Percentiles rank a stretch among this genome's conserved stretches.
Evolutionary conservation across 2,797 vertebrate species (phyloP).

Genomic region (Hypotaenidia philippensis): DNA sequence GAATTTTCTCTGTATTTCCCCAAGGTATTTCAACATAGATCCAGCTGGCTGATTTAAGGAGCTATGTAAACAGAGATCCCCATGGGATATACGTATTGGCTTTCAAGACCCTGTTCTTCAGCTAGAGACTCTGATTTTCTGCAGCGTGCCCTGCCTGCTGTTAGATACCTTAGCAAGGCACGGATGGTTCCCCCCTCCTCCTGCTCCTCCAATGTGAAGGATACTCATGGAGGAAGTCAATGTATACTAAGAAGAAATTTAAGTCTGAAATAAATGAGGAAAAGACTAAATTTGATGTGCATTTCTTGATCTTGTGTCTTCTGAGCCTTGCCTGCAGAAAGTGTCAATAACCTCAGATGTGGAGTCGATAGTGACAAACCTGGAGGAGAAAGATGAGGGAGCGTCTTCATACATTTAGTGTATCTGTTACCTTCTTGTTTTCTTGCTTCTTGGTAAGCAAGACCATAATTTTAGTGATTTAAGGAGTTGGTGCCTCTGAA

Average conservation of each 20-base stretch:
- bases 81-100: accelerated
- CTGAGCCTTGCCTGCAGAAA: not conserved
- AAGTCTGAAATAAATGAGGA: not conserved
- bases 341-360: not conserved
- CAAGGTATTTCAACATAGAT: not conserved
- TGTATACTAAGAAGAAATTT: not conserved
- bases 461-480: not conserved
- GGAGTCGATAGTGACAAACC: not conserved
- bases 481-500: not conserved
- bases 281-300: not conserved
- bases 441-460: not conserved
- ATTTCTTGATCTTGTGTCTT: not conserved
- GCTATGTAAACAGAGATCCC: not conserved
- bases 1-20: not conserved
- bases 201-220: not conserved
- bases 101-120: not conserved
- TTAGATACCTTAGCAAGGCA: not conserved
- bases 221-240: not conserved
- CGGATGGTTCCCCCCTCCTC: not conserved
- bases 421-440: not conserved
- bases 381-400: not conserved
- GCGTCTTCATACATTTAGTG: not conserved
- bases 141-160: not conserved
- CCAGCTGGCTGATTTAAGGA: not conserved
- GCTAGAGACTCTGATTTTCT: not conserved